Percentiles rank a stretch among this genome's conserved stretches.
These are phyloP conservation scores for Myotis lucifugus DNA, from an alignment of 2,113 vertebrate species.

Conservation along the genomic window DNA sequence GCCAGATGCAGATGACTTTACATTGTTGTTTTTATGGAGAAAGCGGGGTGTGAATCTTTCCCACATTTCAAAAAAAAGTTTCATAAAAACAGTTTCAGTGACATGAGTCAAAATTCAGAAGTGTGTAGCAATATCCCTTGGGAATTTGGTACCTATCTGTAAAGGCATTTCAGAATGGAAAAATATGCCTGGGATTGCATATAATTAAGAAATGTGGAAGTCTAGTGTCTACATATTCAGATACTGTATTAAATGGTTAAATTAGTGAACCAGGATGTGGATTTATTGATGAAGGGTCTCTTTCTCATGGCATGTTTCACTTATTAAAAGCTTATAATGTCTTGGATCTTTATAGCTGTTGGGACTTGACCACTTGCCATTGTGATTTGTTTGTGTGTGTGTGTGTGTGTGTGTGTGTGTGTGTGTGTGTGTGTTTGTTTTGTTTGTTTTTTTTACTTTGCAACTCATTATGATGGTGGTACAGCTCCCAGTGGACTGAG, in stretches of 20 bases:
- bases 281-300: constrained; percentile 66
- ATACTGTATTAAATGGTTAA: constrained; percentile 46
- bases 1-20: not conserved
- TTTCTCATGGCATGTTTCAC: constrained; percentile 60
- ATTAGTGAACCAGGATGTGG: constrained; percentile 54
- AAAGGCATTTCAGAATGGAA: constrained; percentile 65
- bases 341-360: constrained; percentile 50
- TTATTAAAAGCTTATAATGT: constrained; percentile 57
- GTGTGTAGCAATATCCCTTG: not conserved
- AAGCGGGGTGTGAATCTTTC: not conserved
- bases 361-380: constrained; percentile 52
- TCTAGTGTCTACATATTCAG: constrained; percentile 63
- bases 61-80: not conserved
- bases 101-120: constrained; percentile 48
- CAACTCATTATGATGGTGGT: not conserved
- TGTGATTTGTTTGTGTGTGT: not conserved
- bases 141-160: constrained; percentile 48
- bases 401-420: too few relatives aligned
- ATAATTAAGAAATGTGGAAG: constrained; percentile 70
- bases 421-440: too few relatives aligned
- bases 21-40: not conserved
- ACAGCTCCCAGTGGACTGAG: not conserved
- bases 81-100: constrained; percentile 25
- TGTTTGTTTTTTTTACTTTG: not conserved
- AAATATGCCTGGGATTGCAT: constrained; percentile 64